A percentile compares a stretch with the other conserved stretches of the same genome.
phyloP scores from a whole-genome alignment of 2,888 invertebrate species.

The Protodeltote pygarga region DNA sequence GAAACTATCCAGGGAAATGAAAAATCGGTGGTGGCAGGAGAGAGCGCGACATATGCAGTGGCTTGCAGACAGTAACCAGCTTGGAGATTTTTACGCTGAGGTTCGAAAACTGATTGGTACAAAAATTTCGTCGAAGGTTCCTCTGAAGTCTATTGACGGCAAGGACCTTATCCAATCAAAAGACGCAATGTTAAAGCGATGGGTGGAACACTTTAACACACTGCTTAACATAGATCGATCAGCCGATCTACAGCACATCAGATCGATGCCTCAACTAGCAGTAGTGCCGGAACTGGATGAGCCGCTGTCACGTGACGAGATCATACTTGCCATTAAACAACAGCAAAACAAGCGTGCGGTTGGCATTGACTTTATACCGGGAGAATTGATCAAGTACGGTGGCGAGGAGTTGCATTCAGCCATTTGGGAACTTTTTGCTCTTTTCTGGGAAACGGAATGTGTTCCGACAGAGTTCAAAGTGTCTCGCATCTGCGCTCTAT shows the following conservation, averaged over 20 bases:
- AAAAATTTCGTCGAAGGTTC: not conserved
- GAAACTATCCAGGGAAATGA: not conserved
- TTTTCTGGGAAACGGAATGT: not conserved
- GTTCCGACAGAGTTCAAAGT: not conserved
- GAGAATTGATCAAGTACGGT: not conserved
- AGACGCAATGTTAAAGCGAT: not conserved
- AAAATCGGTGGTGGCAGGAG: constrained; percentile 9
- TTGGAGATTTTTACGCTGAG: constrained; percentile 1
- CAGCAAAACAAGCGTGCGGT: not conserved
- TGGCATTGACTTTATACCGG: not conserved
- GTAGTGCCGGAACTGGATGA: not conserved
- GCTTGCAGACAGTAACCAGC: constrained; percentile 9
- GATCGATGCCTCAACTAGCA: not conserved
- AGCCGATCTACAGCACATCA: not conserved
- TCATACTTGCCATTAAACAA: not conserved
- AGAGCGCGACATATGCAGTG: constrained; percentile 30
- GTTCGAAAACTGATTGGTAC: not conserved
- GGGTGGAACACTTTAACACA: not conserved
- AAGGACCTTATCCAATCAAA: not conserved
- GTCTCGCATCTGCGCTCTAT: not conserved
- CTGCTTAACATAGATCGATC: not conserved
- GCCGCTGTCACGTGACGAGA: not conserved
- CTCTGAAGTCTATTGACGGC: not conserved
- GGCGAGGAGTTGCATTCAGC: not conserved
- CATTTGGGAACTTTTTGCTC: not conserved